Evolutionary conservation across 1,140 invertebrate genomes (phyloP).

Genomic region (Medauroidea extradentata): DNA sequence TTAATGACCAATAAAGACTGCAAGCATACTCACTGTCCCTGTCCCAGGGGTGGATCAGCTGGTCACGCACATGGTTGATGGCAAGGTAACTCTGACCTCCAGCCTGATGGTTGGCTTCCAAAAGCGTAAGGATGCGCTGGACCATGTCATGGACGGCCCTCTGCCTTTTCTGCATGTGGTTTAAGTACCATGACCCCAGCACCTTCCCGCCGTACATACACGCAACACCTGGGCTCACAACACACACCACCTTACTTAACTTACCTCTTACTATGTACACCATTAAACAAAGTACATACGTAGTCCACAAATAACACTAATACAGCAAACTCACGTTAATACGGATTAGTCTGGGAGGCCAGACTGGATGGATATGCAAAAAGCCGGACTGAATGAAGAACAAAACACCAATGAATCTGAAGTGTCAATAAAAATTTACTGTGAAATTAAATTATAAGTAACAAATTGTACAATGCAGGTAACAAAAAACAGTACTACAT

Average conservation of each 20-base stretch:
- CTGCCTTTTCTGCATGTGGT: background rate
- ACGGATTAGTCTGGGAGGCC: no score
- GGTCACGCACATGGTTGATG: conserved; percentile 5
- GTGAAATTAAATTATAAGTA: no score
- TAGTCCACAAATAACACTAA: no score
- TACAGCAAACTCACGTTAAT: no score
- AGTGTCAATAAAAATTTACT: no score
- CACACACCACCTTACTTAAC: background rate
- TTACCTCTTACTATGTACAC: background rate
- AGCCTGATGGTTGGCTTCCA: background rate
- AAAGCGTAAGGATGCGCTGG: background rate
- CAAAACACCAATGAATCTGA: no score
- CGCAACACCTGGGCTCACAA: background rate
- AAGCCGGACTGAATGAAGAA: no score
- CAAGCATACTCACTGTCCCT: background rate
- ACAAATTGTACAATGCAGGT: no score
- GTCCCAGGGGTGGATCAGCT: conserved; percentile 1
- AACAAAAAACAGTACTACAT: no score
- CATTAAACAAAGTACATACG: background rate
- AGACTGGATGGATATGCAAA: no score
- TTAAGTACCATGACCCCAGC: background rate
- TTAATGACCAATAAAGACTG: no score
- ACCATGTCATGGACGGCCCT: background rate
- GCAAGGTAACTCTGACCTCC: background rate
- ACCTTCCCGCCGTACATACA: background rate